Base-by-base conservation (phyloP, 1,140 invertebrate genomes). In the Hormaphis cornu region DNA sequence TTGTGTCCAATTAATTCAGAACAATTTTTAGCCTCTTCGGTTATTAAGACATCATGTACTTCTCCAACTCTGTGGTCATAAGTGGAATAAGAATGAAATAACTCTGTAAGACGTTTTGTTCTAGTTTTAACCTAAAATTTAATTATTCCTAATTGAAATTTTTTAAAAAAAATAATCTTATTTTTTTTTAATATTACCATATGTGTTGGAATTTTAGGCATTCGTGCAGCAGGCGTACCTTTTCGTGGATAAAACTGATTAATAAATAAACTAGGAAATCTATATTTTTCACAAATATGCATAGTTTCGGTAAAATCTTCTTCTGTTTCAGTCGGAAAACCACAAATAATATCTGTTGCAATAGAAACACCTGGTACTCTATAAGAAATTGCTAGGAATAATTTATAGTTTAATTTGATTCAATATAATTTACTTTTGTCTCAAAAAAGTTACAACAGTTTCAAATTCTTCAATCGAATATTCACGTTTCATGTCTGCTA, bases 291-390 rank as follows among this genome's bases (percentile, higher is more conserved):
- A 74, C 96, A 94, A 1, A 99, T 79, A 4, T 81, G 77, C 82
- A 97, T 81, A 0, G 95, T 97, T 69, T 94, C 86, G 48, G 91
- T 83, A 80, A 99, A 98, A 80, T 99, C 91, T 72, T 83, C 77
- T 22, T 90, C 87, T 0, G 91, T 97, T 82, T 99, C 97, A 3
- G 92, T 97, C 1, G 97, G 97, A 79, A 98, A 99, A 0, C 96
- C 97, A 80, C 95, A 98, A 75, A 99, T 99, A 37, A 99, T 90
- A 78, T 99, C 97, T 1, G 97, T 99, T 0, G 94, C 95, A 74
- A 99, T 93, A 2, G 93, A 97, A 9, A 98, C 84, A 5, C 86
- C 87, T 0, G 89, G 87, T 4, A 95, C 89, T 73, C 89, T 91
- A 71, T 28, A 18, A 52, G 70, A 53, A 71, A 66, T 22, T 9